Base-by-base conservation (phyloP, 1,140 invertebrate species). In the Pseudomyrmex concolor region DNA sequence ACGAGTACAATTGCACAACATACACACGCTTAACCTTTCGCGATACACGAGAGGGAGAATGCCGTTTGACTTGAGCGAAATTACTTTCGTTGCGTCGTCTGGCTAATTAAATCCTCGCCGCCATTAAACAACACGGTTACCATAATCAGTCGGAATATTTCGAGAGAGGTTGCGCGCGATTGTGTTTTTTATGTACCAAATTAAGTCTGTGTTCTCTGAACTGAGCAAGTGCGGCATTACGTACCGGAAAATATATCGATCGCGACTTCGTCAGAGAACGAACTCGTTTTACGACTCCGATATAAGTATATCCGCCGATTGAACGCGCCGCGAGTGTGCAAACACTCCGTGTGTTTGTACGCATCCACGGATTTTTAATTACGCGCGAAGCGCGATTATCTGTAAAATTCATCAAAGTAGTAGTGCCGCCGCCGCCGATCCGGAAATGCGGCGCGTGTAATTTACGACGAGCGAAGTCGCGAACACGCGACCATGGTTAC, bases 341-440 rank as follows among this genome's bases (percentile, higher is more conserved):
- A 22, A 7, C 43, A 25, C 57, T 19, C 51, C 13, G 17, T 8
- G 5, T 25, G 45, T n/a, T n/a, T 25, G 43, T 25, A 59, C 25
- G n/a, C 8, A n/a, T 3, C 10, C 43, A 15, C 1, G n/a, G n/a
- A 0, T 78, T 78, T 78, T 78, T 78, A 70, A 78, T 78, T 78
- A 78, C 64, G 43, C 64, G 43, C 34, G 13, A 8, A 48, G 10
- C 64, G 34, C 54, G 15, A 78, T 78, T 78, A 78, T 70, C 64
- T 70, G 64, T 45, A 68, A 67, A 70, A 78, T 57, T 59, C 76
- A 78, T 78, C 64, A 70, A 70, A 78, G 76, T 17, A 22, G 22
- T 25, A 2, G 1, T 25, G 25, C 25, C 25, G 25, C 25, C 25
- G 25, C 12, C 45, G 34, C 25, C 7, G 67, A 70, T 64, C 60